phyloP scores from a whole-genome alignment of 2,888 invertebrate genomes.

The Brenthis ino region DNA sequence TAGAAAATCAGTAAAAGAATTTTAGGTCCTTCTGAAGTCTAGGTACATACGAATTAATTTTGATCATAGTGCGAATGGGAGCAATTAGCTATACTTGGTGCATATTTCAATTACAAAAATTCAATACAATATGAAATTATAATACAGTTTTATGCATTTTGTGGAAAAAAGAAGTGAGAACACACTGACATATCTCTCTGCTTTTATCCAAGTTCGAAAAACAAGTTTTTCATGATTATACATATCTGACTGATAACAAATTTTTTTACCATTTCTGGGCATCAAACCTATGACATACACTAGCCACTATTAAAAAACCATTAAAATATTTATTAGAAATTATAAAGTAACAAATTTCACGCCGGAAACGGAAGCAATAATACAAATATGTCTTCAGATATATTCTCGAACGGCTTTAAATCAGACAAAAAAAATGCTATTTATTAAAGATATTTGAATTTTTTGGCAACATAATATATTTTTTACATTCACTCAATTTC shows the following conservation, averaged over 20 bases:
- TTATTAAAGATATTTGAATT: not conserved
- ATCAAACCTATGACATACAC: too few relatives aligned
- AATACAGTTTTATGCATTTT: too few relatives aligned
- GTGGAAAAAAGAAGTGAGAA: too few relatives aligned
- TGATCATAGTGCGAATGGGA: constrained; percentile 24
- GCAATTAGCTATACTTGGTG: constrained; percentile 19
- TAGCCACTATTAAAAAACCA: too few relatives aligned
- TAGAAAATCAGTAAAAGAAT: not conserved
- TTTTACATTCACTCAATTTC: not conserved
- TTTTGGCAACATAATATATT: not conserved
- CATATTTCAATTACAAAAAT: constrained; percentile 19
- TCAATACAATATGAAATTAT: not conserved
- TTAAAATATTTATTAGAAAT: too few relatives aligned
- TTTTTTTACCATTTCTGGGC: too few relatives aligned
- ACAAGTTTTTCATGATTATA: too few relatives aligned
- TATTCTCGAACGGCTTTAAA: not conserved
- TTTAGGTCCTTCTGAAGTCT: constrained; percentile 35
- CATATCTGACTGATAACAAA: too few relatives aligned
- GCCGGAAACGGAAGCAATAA: constrained; percentile 4
- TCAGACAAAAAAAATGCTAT: not conserved
- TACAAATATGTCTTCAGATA: constrained; percentile 1
- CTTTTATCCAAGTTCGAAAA: too few relatives aligned
- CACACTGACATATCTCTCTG: too few relatives aligned
- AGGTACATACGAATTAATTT: constrained; percentile 27
- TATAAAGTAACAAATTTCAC: too few relatives aligned